phyloP scores from a whole-genome alignment of 2,888 invertebrate species.

The Drosophila conformis region DNA sequence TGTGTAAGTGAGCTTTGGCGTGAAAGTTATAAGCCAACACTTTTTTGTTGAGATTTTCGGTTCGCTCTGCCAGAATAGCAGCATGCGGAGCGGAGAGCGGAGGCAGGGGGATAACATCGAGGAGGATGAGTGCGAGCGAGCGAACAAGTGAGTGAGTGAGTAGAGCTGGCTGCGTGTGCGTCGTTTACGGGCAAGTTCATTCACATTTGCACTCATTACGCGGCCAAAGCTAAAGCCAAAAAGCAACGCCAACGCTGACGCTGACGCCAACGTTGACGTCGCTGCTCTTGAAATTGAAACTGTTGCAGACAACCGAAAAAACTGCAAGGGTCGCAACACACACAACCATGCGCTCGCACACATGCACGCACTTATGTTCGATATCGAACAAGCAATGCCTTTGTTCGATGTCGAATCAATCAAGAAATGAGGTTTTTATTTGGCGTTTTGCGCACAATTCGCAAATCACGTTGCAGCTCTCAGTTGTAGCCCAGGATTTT shows the following conservation, averaged over 20 bases:
- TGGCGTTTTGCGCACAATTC: neutral
- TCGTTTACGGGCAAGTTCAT: slow-evolving; percentile 80
- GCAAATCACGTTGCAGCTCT: slow-evolving; percentile 51
- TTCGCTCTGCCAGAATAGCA: slow-evolving; percentile 31
- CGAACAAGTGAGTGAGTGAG: slow-evolving; percentile 35
- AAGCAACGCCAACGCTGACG: slow-evolving; percentile 22
- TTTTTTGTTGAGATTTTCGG: slow-evolving; percentile 46
- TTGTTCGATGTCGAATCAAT: neutral
- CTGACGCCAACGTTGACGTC: slow-evolving; percentile 26
- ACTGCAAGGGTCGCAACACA: slow-evolving; percentile 28
- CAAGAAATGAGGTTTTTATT: neutral
- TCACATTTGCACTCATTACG: slow-evolving; percentile 83
- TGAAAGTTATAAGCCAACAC: slow-evolving; percentile 69
- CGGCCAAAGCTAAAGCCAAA: slow-evolving; percentile 61
- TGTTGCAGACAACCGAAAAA: slow-evolving; percentile 28
- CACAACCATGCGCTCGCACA: neutral
- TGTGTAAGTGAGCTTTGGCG: slow-evolving; percentile 42
- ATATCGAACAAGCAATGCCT: slow-evolving; percentile 5
- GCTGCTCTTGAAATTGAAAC: slow-evolving; percentile 59
- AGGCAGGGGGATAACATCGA: slow-evolving; percentile 6
- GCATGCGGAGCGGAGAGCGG: neutral
- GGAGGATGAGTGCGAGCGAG: slow-evolving; percentile 33
- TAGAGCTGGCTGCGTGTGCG: slow-evolving; percentile 57
- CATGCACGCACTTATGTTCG: slow-evolving; percentile 1
- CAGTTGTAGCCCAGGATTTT: slow-evolving; percentile 21